A percentile compares a stretch with the other conserved stretches of the same genome.
Evolutionary conservation across 1,140 invertebrate species (phyloP).

Genomic region (Aphidius gifuensis): DNA sequence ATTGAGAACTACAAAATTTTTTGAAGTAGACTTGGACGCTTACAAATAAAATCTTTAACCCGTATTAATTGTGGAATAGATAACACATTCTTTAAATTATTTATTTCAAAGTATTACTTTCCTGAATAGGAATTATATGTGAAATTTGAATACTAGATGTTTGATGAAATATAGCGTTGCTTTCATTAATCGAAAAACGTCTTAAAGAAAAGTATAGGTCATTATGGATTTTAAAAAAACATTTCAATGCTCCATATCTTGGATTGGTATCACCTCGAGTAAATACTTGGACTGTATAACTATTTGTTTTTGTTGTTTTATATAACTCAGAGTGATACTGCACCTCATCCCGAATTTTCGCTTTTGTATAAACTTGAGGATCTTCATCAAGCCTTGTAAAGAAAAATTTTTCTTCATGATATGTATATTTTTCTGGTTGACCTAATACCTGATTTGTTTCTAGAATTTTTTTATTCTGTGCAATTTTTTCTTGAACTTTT

Average conservation of each 20-base stretch:
- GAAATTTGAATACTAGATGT: no score
- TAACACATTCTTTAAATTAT: no score
- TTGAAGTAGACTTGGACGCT: no score
- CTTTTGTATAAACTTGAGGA: not conserved
- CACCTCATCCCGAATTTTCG: not conserved
- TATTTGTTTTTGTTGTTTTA: conserved; percentile 5
- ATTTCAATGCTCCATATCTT: not conserved
- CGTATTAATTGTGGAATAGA: no score
- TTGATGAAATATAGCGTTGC: no score
- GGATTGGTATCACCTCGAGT: not conserved
- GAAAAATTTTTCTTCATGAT: not conserved
- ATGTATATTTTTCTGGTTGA: conserved; percentile 6
- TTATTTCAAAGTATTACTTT: no score
- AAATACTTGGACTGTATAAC: conserved; percentile 1
- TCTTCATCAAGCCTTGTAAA: not conserved
- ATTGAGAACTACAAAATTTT: no score
- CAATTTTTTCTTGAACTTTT: no score
- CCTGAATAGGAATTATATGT: no score
- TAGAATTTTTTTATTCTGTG: no score
- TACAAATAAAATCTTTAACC: no score
- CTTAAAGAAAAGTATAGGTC: not conserved
- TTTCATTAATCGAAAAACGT: no score
- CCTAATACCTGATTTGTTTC: not conserved
- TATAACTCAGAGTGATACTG: conserved; percentile 2
- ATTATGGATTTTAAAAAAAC: conserved; percentile 5